Conservation (phyloP, 2,113 vertebrate species). For the Bothrops jararaca region DNA sequence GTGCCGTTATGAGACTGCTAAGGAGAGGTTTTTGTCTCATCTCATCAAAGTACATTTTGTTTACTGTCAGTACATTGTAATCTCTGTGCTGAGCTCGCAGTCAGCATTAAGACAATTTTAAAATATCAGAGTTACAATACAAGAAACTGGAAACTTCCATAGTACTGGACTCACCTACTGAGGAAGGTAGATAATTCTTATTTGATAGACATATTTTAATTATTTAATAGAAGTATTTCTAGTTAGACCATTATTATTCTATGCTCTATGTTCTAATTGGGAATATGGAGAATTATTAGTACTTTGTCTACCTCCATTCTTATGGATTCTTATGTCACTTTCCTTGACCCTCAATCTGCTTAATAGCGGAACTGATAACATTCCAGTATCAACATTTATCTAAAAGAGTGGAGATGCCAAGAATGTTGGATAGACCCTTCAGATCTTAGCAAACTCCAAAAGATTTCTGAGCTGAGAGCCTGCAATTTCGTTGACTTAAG, state of each 20-base stretch:
- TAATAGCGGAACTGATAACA: neutral
- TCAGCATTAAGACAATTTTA: neutral
- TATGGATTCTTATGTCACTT: neutral
- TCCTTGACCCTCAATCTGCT: neutral
- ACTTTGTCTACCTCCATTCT: neutral
- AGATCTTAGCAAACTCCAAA: neutral
- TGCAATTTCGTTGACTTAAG: constrained; percentile 12
- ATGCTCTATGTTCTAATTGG: neutral
- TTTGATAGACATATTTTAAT: neutral
- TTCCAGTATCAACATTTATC: neutral
- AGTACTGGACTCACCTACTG: neutral
- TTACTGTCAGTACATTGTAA: neutral
- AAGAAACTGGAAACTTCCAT: neutral
- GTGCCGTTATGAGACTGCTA: neutral
- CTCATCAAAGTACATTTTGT: neutral
- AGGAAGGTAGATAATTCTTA: neutral
- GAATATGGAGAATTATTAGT: neutral
- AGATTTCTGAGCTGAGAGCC: neutral
- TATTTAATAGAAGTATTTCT: neutral
- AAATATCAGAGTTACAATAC: neutral
- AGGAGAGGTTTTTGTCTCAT: neutral
- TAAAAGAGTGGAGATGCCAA: neutral
- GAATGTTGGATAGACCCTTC: neutral
- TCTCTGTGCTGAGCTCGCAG: neutral
- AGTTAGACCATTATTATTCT: neutral